Base-by-base conservation (phyloP, 1,140 invertebrate species). In the Zelostemma sp. region DNA sequence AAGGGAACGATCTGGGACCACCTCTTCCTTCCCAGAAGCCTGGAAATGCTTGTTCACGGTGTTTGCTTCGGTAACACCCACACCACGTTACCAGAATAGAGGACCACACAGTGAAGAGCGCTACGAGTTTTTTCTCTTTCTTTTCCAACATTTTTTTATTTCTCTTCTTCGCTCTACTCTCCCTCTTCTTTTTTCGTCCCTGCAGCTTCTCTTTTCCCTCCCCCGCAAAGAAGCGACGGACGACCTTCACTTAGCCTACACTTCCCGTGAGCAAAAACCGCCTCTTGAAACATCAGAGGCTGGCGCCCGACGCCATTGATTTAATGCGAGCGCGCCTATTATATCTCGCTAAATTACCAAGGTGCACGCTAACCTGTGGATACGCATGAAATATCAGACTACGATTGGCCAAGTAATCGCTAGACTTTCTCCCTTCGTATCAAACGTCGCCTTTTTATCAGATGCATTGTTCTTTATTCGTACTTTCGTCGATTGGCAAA, bases 261-360 rank as follows among this genome's bases (percentile, higher is more conserved):
- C 75, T 74, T 76, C 68, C 65, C 68, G 54, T 73, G 50, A 69
- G 67, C 70, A 78, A 79, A 79, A 79, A 77, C 67, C 58, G 60
- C 75, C 76, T 78, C 70, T 78, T 66, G 70, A 74, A 79, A 79
- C 78, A 77, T 79, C 76, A 78, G 75, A 79, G 75, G 58, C 68
- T 73, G 69, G 78, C 75, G 73, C 69, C 76, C 78, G 73, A 47
- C 67, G 58, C 70, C 70, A 73, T 73, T 73, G 70, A 73, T 73
- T 73, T 68, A 73, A 66, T 73, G 70, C 66, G 55, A 72, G 65
- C 57, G 65, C 66, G 51, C 61, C 57, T 66, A 73, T 70, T 73
- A 68, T 63, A 73, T 68, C 65, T 65, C 65, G 61, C 70, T 72
- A 72, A 72, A 68, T 72, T 72, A 61, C 70, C 70, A 59, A 61